Evolutionary conservation across 2,113 vertebrate genomes (phyloP).

Genomic region (Aix galericulata): DNA sequence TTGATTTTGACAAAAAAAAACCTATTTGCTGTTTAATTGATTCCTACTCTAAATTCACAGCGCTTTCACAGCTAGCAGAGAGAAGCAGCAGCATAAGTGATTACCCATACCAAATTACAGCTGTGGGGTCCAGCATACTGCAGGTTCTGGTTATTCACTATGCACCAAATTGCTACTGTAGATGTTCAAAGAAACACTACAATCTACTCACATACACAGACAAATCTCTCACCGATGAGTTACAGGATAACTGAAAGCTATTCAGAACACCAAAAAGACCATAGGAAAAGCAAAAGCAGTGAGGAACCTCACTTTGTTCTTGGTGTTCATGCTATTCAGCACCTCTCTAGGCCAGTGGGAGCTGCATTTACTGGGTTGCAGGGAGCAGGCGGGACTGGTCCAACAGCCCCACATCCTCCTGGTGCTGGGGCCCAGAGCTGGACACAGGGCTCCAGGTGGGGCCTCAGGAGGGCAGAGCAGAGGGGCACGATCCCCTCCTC

Average conservation of each 20-base stretch:
- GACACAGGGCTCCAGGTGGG: too few species aligned
- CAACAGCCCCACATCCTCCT: too few species aligned
- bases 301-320: background rate
- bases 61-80: constrained; percentile 48
- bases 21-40: constrained; percentile 82
- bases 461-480: too few species aligned
- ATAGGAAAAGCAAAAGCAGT: background rate
- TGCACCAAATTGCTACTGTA: constrained; percentile 44
- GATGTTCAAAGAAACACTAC: constrained; percentile 27
- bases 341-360: background rate
- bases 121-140: background rate
- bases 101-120: constrained; percentile 63
- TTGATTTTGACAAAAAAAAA: constrained; percentile 78
- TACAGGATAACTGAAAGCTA: background rate
- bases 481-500: too few species aligned
- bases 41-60: constrained; percentile 78
- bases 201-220: background rate
- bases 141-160: constrained; percentile 16
- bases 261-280: background rate
- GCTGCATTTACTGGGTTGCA: background rate
- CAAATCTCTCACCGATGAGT: background rate
- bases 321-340: background rate
- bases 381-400: background rate
- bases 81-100: constrained; percentile 62
- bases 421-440: too few species aligned